These are phyloP conservation scores for Creontiades dilutus DNA, from an alignment of 2,888 invertebrate genomes.

Conservation along the genomic window DNA sequence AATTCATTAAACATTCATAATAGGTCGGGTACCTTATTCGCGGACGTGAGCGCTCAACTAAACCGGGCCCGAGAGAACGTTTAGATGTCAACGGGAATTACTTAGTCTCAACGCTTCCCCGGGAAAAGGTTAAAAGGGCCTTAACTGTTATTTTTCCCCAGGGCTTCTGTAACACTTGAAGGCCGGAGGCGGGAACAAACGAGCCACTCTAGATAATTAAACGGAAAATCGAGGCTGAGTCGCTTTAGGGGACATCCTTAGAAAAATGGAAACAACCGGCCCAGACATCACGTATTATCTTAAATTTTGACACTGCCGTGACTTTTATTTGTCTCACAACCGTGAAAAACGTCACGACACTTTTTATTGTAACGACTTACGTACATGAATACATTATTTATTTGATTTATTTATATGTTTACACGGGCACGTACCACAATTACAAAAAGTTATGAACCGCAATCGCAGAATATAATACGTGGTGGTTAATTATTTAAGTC, in stretches of 20 bases:
- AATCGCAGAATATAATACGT: too few relatives aligned
- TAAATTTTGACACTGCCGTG: too few relatives aligned
- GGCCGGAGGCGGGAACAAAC: background rate
- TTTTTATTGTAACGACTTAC: too few relatives aligned
- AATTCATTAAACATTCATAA: background rate
- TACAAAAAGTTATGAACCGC: too few relatives aligned
- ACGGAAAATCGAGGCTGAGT: background rate
- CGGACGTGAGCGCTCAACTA: background rate
- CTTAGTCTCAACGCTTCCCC: background rate
- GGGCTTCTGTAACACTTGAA: background rate
- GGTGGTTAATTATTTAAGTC: too few relatives aligned
- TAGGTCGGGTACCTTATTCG: background rate
- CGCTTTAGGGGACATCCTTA: background rate
- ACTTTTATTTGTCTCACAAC: too few relatives aligned
- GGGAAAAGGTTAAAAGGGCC: background rate
- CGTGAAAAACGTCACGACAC: too few relatives aligned
- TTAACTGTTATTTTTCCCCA: background rate
- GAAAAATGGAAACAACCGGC: background rate
- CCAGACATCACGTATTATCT: background rate
- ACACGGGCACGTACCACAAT: too few relatives aligned
- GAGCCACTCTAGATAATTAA: conserved; percentile 19
- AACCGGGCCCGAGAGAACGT: background rate
- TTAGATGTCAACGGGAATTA: conserved; percentile 11
- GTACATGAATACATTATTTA: too few relatives aligned
- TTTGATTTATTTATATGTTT: too few relatives aligned